Base-by-base conservation (phyloP, 2,888 invertebrate genomes). In the Drosophila leonis region DNA sequence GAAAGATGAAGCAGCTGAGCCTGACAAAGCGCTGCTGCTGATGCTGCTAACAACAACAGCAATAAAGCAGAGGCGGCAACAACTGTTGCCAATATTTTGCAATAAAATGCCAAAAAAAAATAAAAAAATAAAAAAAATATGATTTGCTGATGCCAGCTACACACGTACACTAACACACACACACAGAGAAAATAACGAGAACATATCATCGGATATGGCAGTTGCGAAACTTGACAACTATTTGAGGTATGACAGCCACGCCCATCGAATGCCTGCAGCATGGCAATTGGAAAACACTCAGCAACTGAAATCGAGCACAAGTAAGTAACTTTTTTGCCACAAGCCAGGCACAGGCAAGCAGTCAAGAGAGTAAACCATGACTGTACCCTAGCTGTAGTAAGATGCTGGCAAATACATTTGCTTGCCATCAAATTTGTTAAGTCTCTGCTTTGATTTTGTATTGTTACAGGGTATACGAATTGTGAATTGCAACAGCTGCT, bases 51-150 rank as follows among this genome's bases (percentile, higher is more conserved):
- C 33, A 55, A 67, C 64, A 82, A 82, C 75, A 85, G 4, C 24
- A 24, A 24, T 24, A 4, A 81, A 72, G 74, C 75, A 71, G 41
- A 41, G 55, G 59, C 52, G 67, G 75, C 56, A 27, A 18, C 68
- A 88, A 72, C 68, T 83, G 83, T 88, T 88, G 86, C 83, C 83
- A 84, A 84, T 84, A 85, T 88, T 85, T 85, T 64, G 78, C 78
- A 80, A 85, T 82, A 77, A 77, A 75, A 78, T 64, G 66, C 46
- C 52, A 12, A 56, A 68, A 77, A 71, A 74, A 71, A 70, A 64
- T 59, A 62, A 74, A 64, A 72, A 67, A 67, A 62, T 64, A n/a
- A n/a, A n/a, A n/a, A n/a, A n/a, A n/a, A 67, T 57, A 83, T 85
- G 86, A 88, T 80, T 88, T 83, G 83, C 68, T 88, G 82, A 84